A percentile compares a stretch with the other conserved stretches of the same genome.
These are phyloP conservation scores for Hippoglossus hippoglossus DNA, from an alignment of 2,797 vertebrate species.

Conservation along the genomic window DNA sequence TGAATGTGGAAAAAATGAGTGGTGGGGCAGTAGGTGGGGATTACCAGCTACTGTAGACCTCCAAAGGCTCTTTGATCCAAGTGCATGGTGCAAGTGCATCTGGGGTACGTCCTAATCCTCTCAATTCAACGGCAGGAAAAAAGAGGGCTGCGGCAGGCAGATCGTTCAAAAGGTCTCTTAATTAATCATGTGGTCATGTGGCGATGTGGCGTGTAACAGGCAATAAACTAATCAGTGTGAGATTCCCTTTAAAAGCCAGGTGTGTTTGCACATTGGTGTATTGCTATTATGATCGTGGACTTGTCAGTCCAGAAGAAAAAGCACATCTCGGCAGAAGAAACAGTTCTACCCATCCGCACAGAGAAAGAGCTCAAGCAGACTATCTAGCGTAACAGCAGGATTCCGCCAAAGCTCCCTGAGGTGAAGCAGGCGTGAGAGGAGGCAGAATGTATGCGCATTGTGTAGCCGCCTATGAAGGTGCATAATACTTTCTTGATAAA, in stretches of 20 bases:
- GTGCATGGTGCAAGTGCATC: background rate
- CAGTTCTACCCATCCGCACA: background rate
- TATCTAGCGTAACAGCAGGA: background rate
- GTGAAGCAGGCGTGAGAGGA: background rate
- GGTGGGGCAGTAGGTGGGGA: background rate
- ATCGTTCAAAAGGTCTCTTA: background rate
- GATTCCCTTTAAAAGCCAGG: background rate
- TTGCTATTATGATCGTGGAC: background rate
- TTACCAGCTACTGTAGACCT: constrained; percentile 4
- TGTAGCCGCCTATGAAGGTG: background rate
- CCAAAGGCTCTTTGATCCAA: background rate
- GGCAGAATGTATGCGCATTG: background rate
- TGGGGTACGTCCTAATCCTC: background rate
- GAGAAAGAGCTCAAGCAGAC: background rate
- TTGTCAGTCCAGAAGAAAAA: background rate
- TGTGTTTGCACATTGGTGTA: background rate
- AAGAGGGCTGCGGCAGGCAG: too few relatives aligned
- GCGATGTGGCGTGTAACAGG: background rate
- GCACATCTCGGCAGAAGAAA: background rate
- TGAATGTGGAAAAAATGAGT: constrained; percentile 28
- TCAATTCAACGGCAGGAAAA: background rate
- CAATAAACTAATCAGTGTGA: background rate
- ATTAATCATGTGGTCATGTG: background rate
- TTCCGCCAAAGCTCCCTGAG: background rate
- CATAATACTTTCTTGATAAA: background rate